Evolutionary conservation across 2,888 invertebrate genomes (phyloP).

Genomic region (Tachina grossa): DNA sequence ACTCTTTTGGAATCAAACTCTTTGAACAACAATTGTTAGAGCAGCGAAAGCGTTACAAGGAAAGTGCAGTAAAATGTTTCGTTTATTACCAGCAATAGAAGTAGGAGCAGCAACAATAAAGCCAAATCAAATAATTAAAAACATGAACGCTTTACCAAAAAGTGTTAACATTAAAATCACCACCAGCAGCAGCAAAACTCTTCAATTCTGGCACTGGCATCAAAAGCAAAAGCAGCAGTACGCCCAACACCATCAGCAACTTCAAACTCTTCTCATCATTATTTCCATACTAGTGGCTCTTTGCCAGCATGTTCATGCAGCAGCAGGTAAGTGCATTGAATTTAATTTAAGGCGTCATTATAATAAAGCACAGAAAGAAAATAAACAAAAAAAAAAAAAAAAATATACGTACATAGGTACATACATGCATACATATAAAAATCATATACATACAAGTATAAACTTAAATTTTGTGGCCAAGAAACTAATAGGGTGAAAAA

Average conservation of each 20-base stretch:
- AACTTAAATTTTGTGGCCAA: constrained; percentile 41
- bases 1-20: constrained; percentile 43
- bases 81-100: constrained; percentile 59
- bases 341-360: constrained; percentile 27
- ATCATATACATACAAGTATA: not conserved
- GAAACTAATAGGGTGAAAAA: constrained; percentile 23
- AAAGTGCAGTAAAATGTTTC: constrained; percentile 79
- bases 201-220: constrained; percentile 67
- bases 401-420: not conserved
- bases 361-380: constrained; percentile 31
- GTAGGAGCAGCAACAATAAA: constrained; percentile 66
- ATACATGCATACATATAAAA: not conserved
- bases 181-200: constrained; percentile 52
- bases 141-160: constrained; percentile 61
- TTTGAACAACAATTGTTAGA: constrained; percentile 75
- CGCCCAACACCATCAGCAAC: constrained; percentile 36
- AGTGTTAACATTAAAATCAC: constrained; percentile 59
- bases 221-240: constrained; percentile 43
- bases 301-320: constrained; percentile 66
- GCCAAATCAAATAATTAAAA: constrained; percentile 62
- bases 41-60: constrained; percentile 80
- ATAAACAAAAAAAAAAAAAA: constrained; percentile 23
- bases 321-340: constrained; percentile 68
- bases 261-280: constrained; percentile 54
- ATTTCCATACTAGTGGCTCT: constrained; percentile 64